Conservation (phyloP, 2,113 vertebrate species). For the Onychostoma macrolepis region DNA sequence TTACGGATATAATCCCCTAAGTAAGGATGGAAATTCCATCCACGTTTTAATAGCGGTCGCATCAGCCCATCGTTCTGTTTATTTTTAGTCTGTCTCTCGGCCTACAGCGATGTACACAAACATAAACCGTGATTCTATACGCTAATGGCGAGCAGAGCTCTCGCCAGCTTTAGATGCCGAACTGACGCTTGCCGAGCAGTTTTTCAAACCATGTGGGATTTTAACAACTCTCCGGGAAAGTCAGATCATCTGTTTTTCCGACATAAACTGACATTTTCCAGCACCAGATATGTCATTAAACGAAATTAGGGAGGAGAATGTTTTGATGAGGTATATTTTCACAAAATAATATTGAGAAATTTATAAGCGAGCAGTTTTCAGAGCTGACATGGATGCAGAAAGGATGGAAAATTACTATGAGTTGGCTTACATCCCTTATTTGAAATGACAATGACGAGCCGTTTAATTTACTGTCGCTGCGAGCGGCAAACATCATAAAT, state of each 20-base stretch:
- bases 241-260: slow-evolving; percentile 69
- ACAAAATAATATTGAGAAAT: slow-evolving; percentile 59
- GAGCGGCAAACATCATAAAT: slow-evolving; percentile 57
- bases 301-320: slow-evolving; percentile 61
- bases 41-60: slow-evolving; percentile 44
- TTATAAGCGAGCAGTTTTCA: slow-evolving; percentile 32
- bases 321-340: slow-evolving; percentile 56
- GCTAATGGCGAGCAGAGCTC: slow-evolving; percentile 60
- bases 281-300: slow-evolving; percentile 65
- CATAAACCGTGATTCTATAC: slow-evolving; percentile 61
- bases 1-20: slow-evolving; percentile 19
- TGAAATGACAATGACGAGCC: slow-evolving; percentile 40
- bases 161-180: slow-evolving; percentile 61
- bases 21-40: slow-evolving; percentile 40
- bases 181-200: slow-evolving; percentile 58
- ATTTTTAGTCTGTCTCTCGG: slow-evolving; percentile 59
- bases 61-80: slow-evolving; percentile 54
- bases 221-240: slow-evolving; percentile 65
- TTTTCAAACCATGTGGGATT: slow-evolving; percentile 61
- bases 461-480: slow-evolving; percentile 45
- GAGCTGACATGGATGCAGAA: slow-evolving; percentile 50
- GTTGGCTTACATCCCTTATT: not conserved
- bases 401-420: slow-evolving; percentile 34
- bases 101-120: slow-evolving; percentile 63
- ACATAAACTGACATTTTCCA: slow-evolving; percentile 59